Conservation (phyloP, 2,888 invertebrate species). For the Calameuta filiformis region DNA sequence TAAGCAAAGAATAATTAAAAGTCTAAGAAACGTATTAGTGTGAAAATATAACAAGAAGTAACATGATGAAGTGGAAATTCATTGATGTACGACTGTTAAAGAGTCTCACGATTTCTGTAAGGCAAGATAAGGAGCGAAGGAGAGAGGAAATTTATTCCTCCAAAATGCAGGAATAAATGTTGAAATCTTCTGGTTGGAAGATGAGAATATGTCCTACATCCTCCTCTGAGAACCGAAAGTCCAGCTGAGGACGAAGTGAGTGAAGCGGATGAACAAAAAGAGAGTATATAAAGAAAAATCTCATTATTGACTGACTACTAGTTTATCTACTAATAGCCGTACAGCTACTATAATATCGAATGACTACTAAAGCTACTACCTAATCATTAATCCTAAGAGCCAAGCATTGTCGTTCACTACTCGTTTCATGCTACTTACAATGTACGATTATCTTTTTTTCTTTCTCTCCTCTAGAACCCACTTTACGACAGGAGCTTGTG, state of each 20-base stretch:
- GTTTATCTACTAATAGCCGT: too few relatives aligned
- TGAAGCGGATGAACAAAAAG: not conserved
- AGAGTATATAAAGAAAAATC: not conserved
- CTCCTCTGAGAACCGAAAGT: not conserved
- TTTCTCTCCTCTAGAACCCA: not conserved
- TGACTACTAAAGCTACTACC: not conserved
- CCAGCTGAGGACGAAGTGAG: not conserved
- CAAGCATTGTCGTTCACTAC: not conserved
- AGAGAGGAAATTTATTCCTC: not conserved
- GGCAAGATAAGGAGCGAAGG: not conserved
- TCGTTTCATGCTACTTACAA: not conserved
- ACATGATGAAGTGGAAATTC: not conserved
- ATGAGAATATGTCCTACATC: not conserved
- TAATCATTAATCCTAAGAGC: not conserved
- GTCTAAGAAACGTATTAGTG: not conserved
- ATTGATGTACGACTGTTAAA: not conserved
- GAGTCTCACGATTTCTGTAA: not conserved
- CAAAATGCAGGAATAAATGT: not conserved
- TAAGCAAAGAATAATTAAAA: not conserved
- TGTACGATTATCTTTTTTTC: not conserved
- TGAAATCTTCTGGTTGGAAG: not conserved
- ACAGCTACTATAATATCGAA: not conserved
- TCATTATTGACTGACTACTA: not conserved
- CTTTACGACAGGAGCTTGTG: not conserved
- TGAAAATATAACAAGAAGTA: not conserved